phyloP scores from a whole-genome alignment of 2,797 vertebrate genomes.

The Pseudopleuronectes americanus region DNA sequence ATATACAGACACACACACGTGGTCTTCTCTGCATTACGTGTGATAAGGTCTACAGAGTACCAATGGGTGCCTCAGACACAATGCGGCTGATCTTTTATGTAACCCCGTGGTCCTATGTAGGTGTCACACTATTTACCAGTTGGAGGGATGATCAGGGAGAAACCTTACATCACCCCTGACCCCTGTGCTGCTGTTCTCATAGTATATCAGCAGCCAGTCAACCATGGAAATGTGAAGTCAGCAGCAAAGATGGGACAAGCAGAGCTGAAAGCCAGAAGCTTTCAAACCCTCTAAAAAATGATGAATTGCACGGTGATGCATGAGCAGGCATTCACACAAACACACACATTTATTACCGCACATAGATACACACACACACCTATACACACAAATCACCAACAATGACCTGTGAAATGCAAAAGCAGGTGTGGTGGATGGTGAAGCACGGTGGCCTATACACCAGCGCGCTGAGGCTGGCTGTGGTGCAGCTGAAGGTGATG shows the following conservation, averaged over 20 bases:
- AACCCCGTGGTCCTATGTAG: constrained; percentile 36
- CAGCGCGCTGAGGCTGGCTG: constrained; percentile 16
- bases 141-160: constrained; percentile 15
- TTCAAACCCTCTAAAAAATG: constrained; percentile 22
- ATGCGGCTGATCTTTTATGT: constrained; percentile 41
- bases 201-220: constrained; percentile 48
- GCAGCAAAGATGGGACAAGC: constrained; percentile 42
- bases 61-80: constrained; percentile 27
- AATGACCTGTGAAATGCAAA: constrained; percentile 28
- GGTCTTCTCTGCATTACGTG: constrained; percentile 10
- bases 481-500: constrained; percentile 45
- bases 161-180: constrained; percentile 10
- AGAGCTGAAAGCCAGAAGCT: constrained; percentile 42
- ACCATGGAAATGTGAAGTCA: constrained; percentile 49
- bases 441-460: constrained; percentile 21
- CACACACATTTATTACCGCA: not conserved
- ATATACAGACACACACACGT: not conserved
- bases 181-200: constrained; percentile 21
- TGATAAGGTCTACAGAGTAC: constrained; percentile 39
- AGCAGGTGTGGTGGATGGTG: constrained; percentile 16
- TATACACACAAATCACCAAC: not conserved
- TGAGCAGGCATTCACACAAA: constrained; percentile 23
- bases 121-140: constrained; percentile 59
- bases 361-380: not conserved
- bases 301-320: constrained; percentile 45